Base-by-base conservation (phyloP, 2,888 invertebrate species). In the Polydrusus cervinus region DNA sequence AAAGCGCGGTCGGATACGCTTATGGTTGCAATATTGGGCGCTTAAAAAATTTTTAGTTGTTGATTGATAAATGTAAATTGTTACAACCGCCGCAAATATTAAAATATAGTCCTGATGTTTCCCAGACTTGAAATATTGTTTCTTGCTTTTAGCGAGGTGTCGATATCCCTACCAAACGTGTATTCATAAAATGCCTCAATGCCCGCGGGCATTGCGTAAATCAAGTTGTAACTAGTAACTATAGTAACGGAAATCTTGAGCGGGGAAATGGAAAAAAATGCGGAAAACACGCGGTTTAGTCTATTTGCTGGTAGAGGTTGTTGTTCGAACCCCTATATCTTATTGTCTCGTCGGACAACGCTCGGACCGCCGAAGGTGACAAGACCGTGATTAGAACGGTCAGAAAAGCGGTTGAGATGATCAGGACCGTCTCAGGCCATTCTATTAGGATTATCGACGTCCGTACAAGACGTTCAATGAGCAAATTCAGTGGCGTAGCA, bases 311-410 rank as follows among this genome's bases (percentile, higher is more conserved):
- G 55, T 68, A 70, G 49, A 74, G 60, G 70, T 47, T 64, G 65
- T 57, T 55, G 68, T 53, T 40, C 75, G 20, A 74, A 77, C 60
- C 77, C 77, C 64, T 73, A 67, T 71, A 77, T 77, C 77, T 77
- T 74, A 74, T 74, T 77, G 77, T 77, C 77, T 57, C 71, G 71
- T 57, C 74, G 71, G 67, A 74, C 71, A 67, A 67, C 74, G 77
- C 68, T 77, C 70, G 66, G 51, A 68, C 64, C 40, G 71, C 77
- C 77, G 51, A 43, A 68, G 77, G 77, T 74, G 77, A 77, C 77
- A 74, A 74, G 64, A 53, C 60, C 70, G 74, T 77, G 77, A 77
- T 77, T 77, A 77, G 77, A 74, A 77, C 67, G 64, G 53, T 49
- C 40, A 47, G 49, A 72, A 70, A 68, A 69, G 68, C 68, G 65